Base-by-base conservation (phyloP, 1,140 invertebrate genomes). In the Lanistes nyassanus region DNA sequence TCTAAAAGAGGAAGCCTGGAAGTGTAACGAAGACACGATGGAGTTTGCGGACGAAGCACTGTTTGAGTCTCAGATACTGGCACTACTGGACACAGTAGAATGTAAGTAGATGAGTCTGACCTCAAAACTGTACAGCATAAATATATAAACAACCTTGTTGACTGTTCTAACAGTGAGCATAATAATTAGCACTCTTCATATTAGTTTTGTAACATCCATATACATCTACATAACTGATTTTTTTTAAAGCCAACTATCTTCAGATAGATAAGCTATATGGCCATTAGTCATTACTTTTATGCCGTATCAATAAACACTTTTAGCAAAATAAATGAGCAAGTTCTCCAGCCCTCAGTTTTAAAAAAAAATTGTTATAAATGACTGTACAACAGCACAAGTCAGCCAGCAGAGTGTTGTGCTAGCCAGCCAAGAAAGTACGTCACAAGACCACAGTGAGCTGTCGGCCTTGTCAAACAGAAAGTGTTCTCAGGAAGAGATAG, bases 1-100 rank as follows among this genome's bases (percentile, higher is more conserved):
- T 47, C 9, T 47, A 6, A 47, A 6, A 47, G 42, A 47, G 19
- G 2, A 42, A 13, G 39, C 9, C 42, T 13, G 9, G 21, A 29
- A 53, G 23, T 47, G 55, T n/a, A 56, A 11, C 60, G 70, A 72
- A 39, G 70, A 72, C 11, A 13, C 29, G 16, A 39, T 72, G n/a
- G 66, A 47, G 42, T 47, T 47, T 47, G 42, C 47, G 65, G 81
- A 82, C 77, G 84, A 82, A 73, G 74, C 75, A 16, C 58, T 85
- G 21, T 80, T 76, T 56, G 82, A 84, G 58, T 80, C 80, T 29
- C 77, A 84, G 78, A 79, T 84, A 29, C 65, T 83, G 7, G 83
- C 83, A 21, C 62, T 83, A 60, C 64, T 85, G 34, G 83, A 85
- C 36, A 55, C 79, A 31, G 80, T 81, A 23, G 83, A 85, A 79